phyloP scores from a whole-genome alignment of 1,140 invertebrate species.

The Hylyphantes graminicola region DNA sequence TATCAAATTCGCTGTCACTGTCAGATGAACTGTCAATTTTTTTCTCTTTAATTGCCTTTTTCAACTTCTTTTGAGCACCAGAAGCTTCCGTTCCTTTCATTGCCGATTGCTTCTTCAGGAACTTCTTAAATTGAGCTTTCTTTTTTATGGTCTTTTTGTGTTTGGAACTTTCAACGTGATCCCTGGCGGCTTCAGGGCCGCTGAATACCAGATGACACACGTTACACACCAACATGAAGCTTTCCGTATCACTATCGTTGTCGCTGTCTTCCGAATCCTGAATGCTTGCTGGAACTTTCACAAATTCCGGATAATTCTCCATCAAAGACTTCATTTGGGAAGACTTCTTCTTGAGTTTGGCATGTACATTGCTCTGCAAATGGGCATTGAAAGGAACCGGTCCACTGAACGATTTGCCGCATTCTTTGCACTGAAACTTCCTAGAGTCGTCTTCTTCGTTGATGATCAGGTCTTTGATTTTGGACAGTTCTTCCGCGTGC shows the following conservation, averaged over 20 bases:
- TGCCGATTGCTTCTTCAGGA: not conserved
- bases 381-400: conserved; percentile 19
- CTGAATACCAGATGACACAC: conserved; percentile 5
- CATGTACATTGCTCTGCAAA: conserved; percentile 12
- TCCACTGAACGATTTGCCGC: conserved; percentile 21
- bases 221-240: not conserved
- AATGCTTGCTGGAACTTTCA: not conserved
- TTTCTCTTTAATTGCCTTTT: not conserved
- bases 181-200: conserved; percentile 22
- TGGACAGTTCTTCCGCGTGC: not conserved
- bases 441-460: not conserved
- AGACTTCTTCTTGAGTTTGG: conserved; percentile 4
- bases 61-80: not conserved
- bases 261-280: conserved; percentile 10
- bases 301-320: conserved; percentile 8
- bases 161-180: conserved; percentile 3
- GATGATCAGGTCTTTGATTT: conserved; percentile 18
- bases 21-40: not conserved
- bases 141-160: conserved; percentile 20
- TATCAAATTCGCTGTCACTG: conserved; percentile 2
- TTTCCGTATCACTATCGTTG: conserved; percentile 8
- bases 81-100: not conserved
- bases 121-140: conserved; percentile 4
- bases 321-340: not conserved
- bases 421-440: conserved; percentile 19